Evolutionary conservation across 2,797 vertebrate species (phyloP), one percentile per base, ranked within the genome.

Genomic region (Halcyon leucocephala): DNA sequence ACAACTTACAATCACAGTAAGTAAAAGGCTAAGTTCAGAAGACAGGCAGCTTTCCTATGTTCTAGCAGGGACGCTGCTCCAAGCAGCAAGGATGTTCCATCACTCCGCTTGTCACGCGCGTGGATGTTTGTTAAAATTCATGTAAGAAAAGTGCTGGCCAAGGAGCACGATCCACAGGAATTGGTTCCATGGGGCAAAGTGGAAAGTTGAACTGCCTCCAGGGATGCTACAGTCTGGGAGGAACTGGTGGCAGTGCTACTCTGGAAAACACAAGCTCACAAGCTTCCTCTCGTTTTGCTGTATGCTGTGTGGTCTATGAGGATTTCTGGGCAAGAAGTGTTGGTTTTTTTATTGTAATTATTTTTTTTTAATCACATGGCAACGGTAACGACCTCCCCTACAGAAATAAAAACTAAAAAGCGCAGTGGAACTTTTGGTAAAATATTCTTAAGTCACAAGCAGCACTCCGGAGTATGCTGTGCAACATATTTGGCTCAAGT

Each of bases 1-100:
- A 67, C 41, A 79, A 90, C 82, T 90, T 62, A 65, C 86, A 94
- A 29, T 96, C 92, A 96, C 96, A 96, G 94, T 77, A 95, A 95
- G 91, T 44, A 77, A 80, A 72, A 92, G 86, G 86, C 83, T 79
- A 89, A 90, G 70, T 84, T 95, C 51, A 86, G 80, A 84, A 86
- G 60, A 79, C 60, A 79, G 91, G 83, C 64, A 57, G 92, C 58
- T 94, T 94, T 95, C 88, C 95, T 95, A 74, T 92, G 64, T 71
- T 31, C 88, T 85, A 64, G 85, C 84, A 88, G 84, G 58, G 77
- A 57, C 80, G 62, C 82, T 64, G 90, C 77, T 84, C 69, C 80
- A 35, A 86, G 90, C 72, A 83, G 86, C 5, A 48, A 58, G 70
- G 54, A 17, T 12, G 25, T 13, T 12, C 7, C 1, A 15, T 28